Evolutionary conservation across 2,797 vertebrate species (phyloP), one percentile per base, ranked within the genome.

Genomic region (Nyctalus aviator): DNA sequence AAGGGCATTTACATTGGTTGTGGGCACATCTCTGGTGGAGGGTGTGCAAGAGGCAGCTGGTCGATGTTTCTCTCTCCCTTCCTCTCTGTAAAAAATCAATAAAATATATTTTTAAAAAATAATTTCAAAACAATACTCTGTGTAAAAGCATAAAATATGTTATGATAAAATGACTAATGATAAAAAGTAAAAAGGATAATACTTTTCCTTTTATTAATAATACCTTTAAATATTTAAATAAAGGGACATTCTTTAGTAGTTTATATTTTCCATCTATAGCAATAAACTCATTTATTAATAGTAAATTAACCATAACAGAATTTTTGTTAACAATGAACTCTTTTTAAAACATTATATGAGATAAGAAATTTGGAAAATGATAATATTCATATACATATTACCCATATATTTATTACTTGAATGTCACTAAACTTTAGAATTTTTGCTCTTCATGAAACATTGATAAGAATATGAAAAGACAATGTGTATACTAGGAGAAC

Each of bases 181-280:
- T n/a, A 71, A 7, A 78, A 75, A 82, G 55, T 64, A 32, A 77
- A 82, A 59, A 53, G 11, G 10, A 12, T n/a, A 44, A 44, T 14
- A n/a, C 10, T 35, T 76, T 44, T 0, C 27, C 18, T 66, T 44
- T 68, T 9, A 48, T 12, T 48, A 71, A 77, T 62, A n/a, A 62
- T 46, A 77, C 0, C 25, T 88, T 77, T n/a, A 53, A 46, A 88
- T 12, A 37, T 93, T 59, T 79, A 94, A 93, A 81, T 59, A 35
- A 59, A 92, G 9, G 15, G 3, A 48, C 48, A 23, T 62, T 77
- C 2, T 53, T 50, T 21, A 14, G 2, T 44, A 79, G 14, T 84
- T 77, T 72, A 72, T 13, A 83, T n/a, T 88, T 53, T 64, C 12
- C 2, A 30, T 73, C 13, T 25, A 66, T 72, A 73, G 8, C 1